Percentiles rank a stretch among this genome's conserved stretches.
Conservation (phyloP, 2,888 invertebrate genomes). For the Andrena chrysosceles region DNA sequence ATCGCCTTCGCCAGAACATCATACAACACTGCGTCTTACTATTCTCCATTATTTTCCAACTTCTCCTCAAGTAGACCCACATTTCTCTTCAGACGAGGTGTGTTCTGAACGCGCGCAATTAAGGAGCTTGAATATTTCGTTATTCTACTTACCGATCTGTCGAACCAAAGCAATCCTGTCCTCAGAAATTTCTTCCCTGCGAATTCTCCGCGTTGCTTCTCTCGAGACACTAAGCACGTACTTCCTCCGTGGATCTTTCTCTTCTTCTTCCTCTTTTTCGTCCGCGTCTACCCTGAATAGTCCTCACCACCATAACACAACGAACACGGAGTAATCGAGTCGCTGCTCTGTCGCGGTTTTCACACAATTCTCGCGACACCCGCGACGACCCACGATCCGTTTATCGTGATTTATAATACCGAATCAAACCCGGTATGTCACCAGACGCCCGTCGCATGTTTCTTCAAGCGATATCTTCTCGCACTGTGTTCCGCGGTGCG, state of each 20-base stretch:
- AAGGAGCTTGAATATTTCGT: background rate
- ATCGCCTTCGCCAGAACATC: background rate
- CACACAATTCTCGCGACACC: conserved; percentile 41
- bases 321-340: conserved; percentile 24
- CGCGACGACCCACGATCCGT: conserved; percentile 16
- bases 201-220: background rate
- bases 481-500: background rate
- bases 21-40: background rate
- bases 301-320: conserved; percentile 73
- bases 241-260: conserved; percentile 8
- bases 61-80: too few relatives aligned
- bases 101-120: background rate
- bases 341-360: conserved; percentile 16
- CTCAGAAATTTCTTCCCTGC: conserved; percentile 7
- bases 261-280: conserved; percentile 66
- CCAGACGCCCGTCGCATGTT: background rate
- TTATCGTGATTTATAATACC: background rate
- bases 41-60: background rate
- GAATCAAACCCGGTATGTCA: conserved; percentile 24
- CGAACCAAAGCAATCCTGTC: conserved; percentile 32
- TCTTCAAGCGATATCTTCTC: background rate
- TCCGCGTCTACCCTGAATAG: conserved; percentile 59
- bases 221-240: background rate
- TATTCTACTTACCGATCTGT: conserved; percentile 57
- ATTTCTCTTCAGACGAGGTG: too few relatives aligned